These are phyloP conservation scores for Musca vetustissima DNA, from an alignment of 1,140 invertebrate species.

Conservation along the genomic window DNA sequence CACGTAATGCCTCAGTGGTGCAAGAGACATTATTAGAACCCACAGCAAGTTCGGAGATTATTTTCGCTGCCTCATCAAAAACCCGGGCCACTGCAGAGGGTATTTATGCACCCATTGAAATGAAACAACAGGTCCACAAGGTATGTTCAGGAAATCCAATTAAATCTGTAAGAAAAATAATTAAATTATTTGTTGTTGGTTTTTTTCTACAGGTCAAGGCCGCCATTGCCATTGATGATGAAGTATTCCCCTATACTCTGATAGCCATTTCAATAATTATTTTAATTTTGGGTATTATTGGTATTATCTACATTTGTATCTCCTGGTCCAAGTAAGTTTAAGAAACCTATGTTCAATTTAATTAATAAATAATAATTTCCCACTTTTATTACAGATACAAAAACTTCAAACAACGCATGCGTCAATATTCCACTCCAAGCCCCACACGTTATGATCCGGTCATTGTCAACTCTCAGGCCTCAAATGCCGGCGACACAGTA, in stretches of 20 bases:
- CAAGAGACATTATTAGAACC: slow-evolving; percentile 62
- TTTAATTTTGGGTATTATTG: slow-evolving; percentile 78
- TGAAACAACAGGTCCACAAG: slow-evolving; percentile 50
- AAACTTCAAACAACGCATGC: slow-evolving; percentile 75
- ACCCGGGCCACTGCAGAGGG: slow-evolving; percentile 67
- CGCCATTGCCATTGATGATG: slow-evolving; percentile 64
- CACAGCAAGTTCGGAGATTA: slow-evolving; percentile 64
- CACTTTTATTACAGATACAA: slow-evolving; percentile 64
- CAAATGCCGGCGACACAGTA: slow-evolving; percentile 51
- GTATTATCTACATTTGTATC: slow-evolving; percentile 88
- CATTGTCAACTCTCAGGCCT: slow-evolving; percentile 65
- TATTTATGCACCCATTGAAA: slow-evolving; percentile 64
- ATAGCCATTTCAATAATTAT: slow-evolving; percentile 86
- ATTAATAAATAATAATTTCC: not conserved
- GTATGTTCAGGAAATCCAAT: no score
- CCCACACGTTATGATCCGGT: slow-evolving; percentile 74
- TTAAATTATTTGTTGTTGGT: not conserved
- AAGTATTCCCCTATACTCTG: slow-evolving; percentile 82
- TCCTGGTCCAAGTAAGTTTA: slow-evolving; percentile 84
- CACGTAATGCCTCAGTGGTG: slow-evolving; percentile 69
- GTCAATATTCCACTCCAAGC: slow-evolving; percentile 69
- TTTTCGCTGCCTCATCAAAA: slow-evolving; percentile 65
- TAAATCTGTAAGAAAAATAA: not conserved
- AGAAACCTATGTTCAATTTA: not conserved
- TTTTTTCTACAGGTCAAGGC: slow-evolving; percentile 52